phyloP scores from a whole-genome alignment of 2,888 invertebrate genomes.

The Acanthoscelides obtectus region DNA sequence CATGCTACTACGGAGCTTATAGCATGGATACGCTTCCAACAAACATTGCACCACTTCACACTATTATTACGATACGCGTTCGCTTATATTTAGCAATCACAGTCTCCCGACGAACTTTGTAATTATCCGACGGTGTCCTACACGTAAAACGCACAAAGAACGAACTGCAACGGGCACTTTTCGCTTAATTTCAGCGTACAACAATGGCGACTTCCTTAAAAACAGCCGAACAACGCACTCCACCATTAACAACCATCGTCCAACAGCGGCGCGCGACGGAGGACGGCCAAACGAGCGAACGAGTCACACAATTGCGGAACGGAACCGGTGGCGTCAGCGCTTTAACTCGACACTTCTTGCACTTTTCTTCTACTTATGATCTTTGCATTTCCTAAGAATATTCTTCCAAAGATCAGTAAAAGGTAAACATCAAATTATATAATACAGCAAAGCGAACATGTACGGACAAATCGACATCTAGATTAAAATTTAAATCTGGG shows the following conservation, averaged over 20 bases:
- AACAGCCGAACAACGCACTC: constrained; percentile 46
- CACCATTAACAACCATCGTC: constrained; percentile 28
- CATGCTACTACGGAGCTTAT: constrained; percentile 33
- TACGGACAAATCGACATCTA: constrained; percentile 9
- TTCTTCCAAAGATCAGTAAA: constrained; percentile 13
- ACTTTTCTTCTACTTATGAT: background rate
- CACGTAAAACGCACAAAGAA: constrained; percentile 1
- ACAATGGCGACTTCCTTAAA: constrained; percentile 47
- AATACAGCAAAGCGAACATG: background rate
- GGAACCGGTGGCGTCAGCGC: constrained; percentile 33
- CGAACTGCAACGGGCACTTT: constrained; percentile 22
- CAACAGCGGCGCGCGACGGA: constrained; percentile 36
- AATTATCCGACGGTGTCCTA: background rate
- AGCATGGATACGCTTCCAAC: constrained; percentile 42
- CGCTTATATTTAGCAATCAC: constrained; percentile 16
- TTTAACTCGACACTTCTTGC: constrained; percentile 16
- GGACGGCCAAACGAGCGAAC: constrained; percentile 37
- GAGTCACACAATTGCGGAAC: constrained; percentile 39
- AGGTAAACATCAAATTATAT: background rate
- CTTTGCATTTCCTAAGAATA: background rate
- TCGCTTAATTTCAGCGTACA: constrained; percentile 40
- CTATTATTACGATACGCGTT: constrained; percentile 31
- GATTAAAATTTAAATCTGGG: background rate
- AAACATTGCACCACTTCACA: constrained; percentile 47
- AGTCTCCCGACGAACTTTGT: background rate